phyloP scores from a whole-genome alignment of 2,797 vertebrate genomes.

The Adrianichthys oophorus region DNA sequence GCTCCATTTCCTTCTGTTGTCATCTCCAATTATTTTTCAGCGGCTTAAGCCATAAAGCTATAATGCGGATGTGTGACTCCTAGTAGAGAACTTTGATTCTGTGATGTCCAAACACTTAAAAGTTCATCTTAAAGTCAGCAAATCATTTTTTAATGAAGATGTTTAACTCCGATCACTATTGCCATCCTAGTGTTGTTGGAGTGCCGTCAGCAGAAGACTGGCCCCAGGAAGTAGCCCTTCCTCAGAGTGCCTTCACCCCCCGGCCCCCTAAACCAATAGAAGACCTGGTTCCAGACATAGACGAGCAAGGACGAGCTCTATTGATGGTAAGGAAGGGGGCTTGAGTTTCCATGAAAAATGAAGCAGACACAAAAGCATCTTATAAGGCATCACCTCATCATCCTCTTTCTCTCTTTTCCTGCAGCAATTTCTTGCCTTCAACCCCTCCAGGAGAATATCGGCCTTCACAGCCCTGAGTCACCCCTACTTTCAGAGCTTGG shows the following conservation, averaged over 20 bases:
- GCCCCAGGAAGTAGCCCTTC: conserved; percentile 94
- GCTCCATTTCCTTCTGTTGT: background rate
- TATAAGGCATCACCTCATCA: background rate
- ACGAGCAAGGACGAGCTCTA: conserved; percentile 91
- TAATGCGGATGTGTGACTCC: no score
- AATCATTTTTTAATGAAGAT: no score
- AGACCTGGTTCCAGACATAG: conserved; percentile 92
- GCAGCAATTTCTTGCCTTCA: conserved; percentile 96
- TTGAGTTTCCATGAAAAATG: background rate
- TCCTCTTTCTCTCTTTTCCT: conserved; percentile 21
- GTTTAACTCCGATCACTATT: conserved; percentile 22
- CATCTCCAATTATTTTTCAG: no score
- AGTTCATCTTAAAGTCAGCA: no score
- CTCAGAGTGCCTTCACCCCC: conserved; percentile 90
- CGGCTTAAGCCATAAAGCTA: no score
- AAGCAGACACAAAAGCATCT: no score
- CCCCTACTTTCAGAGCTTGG: conserved; percentile 92
- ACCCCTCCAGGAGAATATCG: conserved; percentile 93
- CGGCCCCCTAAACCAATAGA: conserved; percentile 89
- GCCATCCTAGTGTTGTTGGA: conserved; percentile 84
- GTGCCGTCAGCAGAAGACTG: conserved; percentile 94
- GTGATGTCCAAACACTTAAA: no score
- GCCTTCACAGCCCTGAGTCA: conserved; percentile 93
- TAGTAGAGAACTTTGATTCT: no score
- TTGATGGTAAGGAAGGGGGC: conserved; percentile 83